Base-by-base conservation (phyloP, 2,888 invertebrate species). In the Hydriomena furcata region DNA sequence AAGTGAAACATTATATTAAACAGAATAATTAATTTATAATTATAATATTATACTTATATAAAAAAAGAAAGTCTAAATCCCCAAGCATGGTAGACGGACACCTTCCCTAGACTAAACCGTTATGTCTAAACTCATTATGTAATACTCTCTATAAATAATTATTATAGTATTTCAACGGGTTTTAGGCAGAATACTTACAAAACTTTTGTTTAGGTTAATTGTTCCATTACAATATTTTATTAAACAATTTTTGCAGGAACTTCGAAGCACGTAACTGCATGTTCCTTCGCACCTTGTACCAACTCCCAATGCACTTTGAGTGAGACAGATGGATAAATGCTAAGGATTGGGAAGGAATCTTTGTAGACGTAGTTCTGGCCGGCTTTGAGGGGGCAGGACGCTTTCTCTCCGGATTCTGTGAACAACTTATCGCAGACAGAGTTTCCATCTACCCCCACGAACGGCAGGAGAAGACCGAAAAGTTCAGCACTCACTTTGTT, bases 371-470 rank as follows among this genome's bases (percentile, higher is more conserved):
- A 96, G 8, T 92, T 92, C 52, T 87, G 86, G 31, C 93, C 94
- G 4, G 93, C 92, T 64, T 93, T 92, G 34, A 96, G 79, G 0
- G 96, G 94, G 55, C 96, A 96, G 1, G 91, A 75, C 1, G 91
- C 91, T 66, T 93, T 91, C 42, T 84, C 86, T 0, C 93, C 94
- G 52, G 91, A 91, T 46, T 82, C 82, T 0, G 73, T 76, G 58
- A 79, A 93, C 36, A 96, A 79, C 60, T 93, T 91, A 12, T 90
- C 84, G 66, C 96, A 96, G 21, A 95, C 93, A 40, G 92, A 91
- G 13, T 82, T 86, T 7, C 94, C 94, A 71, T 96, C 94, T 7
- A 95, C 95, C 5, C 96, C 96, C 6, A 95, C 70, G 73, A 96
- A 96, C 0, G 96, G 96, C 40, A 96, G 68, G 0, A 91, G 86